These are phyloP conservation scores for Drosophila demipolita DNA, from an alignment of 2,888 invertebrate species.

Conservation along the genomic window DNA sequence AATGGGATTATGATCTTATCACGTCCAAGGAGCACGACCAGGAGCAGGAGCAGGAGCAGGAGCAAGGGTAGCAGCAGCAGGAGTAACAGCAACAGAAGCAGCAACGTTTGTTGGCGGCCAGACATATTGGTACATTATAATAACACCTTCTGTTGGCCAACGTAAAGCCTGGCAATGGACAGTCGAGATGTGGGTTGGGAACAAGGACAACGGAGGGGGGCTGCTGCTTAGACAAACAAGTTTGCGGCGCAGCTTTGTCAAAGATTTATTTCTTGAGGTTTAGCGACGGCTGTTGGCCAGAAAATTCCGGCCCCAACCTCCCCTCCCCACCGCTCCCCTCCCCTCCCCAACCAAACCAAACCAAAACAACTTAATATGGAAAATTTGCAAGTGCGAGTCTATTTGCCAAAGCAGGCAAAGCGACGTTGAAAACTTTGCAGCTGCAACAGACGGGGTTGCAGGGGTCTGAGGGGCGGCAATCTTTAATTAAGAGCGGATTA, in stretches of 20 bases:
- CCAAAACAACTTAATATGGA: constrained; percentile 64
- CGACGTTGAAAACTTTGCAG: constrained; percentile 40
- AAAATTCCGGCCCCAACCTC: constrained; percentile 2
- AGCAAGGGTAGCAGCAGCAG: not conserved
- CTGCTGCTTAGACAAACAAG: constrained; percentile 83
- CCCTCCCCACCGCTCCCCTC: no score
- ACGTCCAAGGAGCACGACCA: constrained; percentile 58
- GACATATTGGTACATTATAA: constrained; percentile 76
- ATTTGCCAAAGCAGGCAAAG: constrained; percentile 48
- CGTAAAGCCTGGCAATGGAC: constrained; percentile 19
- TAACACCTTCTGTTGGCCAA: constrained; percentile 81
- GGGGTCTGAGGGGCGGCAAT: constrained; percentile 57
- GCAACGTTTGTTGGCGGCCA: constrained; percentile 33
- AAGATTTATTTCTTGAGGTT: constrained; percentile 83
- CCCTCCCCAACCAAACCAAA: no score
- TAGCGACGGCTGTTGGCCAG: constrained; percentile 71
- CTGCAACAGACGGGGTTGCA: constrained; percentile 1
- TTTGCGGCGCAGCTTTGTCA: constrained; percentile 82
- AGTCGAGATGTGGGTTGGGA: constrained; percentile 5
- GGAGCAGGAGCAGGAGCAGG: constrained; percentile 4
- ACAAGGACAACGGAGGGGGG: constrained; percentile 22
- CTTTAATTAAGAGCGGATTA: constrained; percentile 85
- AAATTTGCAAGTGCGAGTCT: constrained; percentile 68
- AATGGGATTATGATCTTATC: constrained; percentile 86
- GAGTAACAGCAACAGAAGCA: constrained; percentile 1